Conservation (phyloP, 2,888 invertebrate genomes). For the Trichopria drosophilae region DNA sequence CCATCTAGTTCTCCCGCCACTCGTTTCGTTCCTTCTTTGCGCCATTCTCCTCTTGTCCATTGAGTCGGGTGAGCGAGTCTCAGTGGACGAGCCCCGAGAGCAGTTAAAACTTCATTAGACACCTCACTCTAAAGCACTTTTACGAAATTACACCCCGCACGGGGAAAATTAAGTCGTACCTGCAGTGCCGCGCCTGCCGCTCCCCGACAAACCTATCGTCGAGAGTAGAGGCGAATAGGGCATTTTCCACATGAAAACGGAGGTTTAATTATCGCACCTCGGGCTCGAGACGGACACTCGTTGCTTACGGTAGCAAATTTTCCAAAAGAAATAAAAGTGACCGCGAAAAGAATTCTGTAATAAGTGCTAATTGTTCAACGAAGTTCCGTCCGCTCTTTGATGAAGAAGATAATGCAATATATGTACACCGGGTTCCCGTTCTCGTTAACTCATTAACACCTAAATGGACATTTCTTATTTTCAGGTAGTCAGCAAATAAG, state of each 20-base stretch:
- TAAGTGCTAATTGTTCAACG: too few species aligned
- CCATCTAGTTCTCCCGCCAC: too few species aligned
- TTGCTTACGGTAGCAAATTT: too few species aligned
- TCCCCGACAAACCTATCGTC: conserved; percentile 15
- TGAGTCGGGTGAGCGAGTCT: conserved; percentile 7
- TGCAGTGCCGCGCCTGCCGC: conserved; percentile 16
- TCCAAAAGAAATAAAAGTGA: too few species aligned
- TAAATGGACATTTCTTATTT: too few species aligned
- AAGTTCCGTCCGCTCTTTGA: too few species aligned
- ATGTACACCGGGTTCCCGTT: too few species aligned
- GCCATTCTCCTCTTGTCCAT: conserved; percentile 15
- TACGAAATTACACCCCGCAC: conserved; percentile 36
- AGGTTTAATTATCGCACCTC: conserved; percentile 29
- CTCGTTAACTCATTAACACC: too few species aligned
- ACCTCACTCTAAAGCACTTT: conserved; percentile 36
- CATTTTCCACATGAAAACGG: conserved; percentile 32
- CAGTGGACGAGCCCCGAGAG: conserved; percentile 22
- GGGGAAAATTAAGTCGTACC: conserved; percentile 34
- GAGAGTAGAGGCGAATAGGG: conserved; percentile 22
- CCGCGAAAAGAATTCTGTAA: too few species aligned
- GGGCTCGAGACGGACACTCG: conserved; percentile 20
- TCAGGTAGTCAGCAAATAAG: too few species aligned
- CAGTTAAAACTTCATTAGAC: conserved; percentile 40
- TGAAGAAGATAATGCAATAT: too few species aligned
- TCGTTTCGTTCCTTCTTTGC: conserved; percentile 1